Evolutionary conservation across 2,888 invertebrate species (phyloP).

Genomic region (Limnephilus lunatus): DNA sequence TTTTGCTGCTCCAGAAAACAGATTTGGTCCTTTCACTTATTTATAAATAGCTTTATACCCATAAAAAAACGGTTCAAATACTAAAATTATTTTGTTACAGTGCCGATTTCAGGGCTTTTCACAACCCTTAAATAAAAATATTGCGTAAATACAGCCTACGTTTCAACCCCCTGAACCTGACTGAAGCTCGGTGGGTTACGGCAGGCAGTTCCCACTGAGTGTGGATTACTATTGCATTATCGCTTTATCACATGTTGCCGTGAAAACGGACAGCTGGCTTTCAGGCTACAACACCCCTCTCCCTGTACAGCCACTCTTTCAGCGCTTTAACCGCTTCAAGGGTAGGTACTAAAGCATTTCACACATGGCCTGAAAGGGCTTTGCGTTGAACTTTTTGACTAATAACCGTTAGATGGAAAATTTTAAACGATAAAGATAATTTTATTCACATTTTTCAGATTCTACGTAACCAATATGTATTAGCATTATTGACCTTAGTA

Average conservation of each 20-base stretch:
- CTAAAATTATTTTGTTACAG: not conserved
- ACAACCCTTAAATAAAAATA: not conserved
- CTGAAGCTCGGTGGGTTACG: constrained; percentile 16
- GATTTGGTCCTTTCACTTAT: too few relatives aligned
- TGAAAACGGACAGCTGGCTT: constrained; percentile 60
- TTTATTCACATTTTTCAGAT: not conserved
- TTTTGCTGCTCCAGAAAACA: too few relatives aligned
- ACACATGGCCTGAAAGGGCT: constrained; percentile 7
- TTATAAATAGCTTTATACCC: not conserved
- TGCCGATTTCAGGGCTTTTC: not conserved
- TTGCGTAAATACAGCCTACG: not conserved
- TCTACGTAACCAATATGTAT: not conserved
- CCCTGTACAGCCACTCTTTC: not conserved
- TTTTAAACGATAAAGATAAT: not conserved
- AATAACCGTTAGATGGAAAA: not conserved
- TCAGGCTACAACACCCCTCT: constrained; percentile 37
- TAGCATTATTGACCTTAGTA: not conserved
- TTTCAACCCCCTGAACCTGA: not conserved
- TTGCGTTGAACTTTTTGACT: not conserved
- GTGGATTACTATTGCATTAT: constrained; percentile 50
- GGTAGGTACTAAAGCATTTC: not conserved
- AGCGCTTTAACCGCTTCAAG: not conserved
- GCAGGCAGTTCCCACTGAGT: constrained; percentile 50
- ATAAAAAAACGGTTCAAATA: not conserved
- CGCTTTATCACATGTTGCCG: constrained; percentile 47